These are phyloP conservation scores for Ditula angustiorana DNA, from an alignment of 2,888 invertebrate species.

Conservation along the genomic window DNA sequence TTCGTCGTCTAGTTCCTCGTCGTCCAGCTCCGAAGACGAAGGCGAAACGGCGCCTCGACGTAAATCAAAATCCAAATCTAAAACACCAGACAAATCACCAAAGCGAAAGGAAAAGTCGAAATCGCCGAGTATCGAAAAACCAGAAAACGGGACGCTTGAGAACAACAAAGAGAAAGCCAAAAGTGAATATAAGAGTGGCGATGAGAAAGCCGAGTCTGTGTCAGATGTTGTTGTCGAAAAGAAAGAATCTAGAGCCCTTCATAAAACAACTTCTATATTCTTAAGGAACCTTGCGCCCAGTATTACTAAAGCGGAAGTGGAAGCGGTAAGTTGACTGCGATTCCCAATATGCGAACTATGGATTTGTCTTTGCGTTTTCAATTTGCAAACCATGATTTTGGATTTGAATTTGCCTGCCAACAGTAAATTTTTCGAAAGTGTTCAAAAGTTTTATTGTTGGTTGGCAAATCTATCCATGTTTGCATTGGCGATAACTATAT, in stretches of 20 bases:
- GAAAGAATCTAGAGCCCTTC: constrained; percentile 89
- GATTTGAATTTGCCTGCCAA: no score
- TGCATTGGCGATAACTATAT: no score
- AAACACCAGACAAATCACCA: constrained; percentile 74
- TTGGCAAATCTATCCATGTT: no score
- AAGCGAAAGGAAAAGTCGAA: constrained; percentile 66
- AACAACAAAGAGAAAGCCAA: constrained; percentile 67
- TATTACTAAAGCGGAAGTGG: constrained; percentile 98
- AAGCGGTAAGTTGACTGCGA: constrained; percentile 88
- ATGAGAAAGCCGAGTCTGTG: constrained; percentile 81
- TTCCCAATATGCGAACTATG: not conserved
- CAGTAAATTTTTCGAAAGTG: no score
- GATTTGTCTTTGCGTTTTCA: not conserved
- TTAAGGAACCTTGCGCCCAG: constrained; percentile 97
- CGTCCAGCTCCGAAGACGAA: constrained; percentile 82
- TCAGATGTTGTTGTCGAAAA: constrained; percentile 78
- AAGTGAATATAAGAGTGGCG: constrained; percentile 67
- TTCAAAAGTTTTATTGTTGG: no score
- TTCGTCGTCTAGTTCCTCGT: constrained; percentile 81
- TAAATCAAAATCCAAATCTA: constrained; percentile 77
- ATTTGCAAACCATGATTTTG: no score
- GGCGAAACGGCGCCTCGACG: constrained; percentile 67
- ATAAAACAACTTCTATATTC: constrained; percentile 99
- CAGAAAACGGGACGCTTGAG: constrained; percentile 48
- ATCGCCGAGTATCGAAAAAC: constrained; percentile 68